Evolutionary conservation across 2,888 invertebrate species (phyloP).

Genomic region (Philereme vetulata): DNA sequence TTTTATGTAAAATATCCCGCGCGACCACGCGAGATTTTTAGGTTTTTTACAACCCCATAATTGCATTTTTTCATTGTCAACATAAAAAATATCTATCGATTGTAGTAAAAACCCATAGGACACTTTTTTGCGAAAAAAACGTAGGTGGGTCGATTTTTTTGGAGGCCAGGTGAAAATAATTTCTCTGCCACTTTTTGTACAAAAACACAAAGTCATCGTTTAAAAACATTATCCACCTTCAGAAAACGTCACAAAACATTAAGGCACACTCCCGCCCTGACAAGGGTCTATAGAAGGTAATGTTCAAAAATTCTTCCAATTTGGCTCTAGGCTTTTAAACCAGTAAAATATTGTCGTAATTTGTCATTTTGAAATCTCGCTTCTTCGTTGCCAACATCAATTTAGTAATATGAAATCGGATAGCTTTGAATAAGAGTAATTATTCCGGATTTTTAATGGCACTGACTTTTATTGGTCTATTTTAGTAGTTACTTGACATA

Average conservation of each 20-base stretch:
- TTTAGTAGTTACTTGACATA: neutral
- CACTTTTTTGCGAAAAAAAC: no score
- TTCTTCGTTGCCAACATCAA: constrained; percentile 21
- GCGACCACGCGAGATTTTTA: no score
- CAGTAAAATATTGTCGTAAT: constrained; percentile 50
- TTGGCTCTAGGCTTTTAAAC: constrained; percentile 57
- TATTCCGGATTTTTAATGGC: constrained; percentile 7
- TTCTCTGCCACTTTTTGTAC: no score
- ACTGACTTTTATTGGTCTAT: constrained; percentile 9
- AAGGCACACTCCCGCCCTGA: constrained; percentile 2
- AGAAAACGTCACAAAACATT: constrained; percentile 10
- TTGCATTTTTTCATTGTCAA: no score
- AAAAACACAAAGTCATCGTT: no score
- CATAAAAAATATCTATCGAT: no score
- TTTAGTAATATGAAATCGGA: constrained; percentile 18
- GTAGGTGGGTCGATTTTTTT: no score
- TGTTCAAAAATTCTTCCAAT: constrained; percentile 62
- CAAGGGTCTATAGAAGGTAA: constrained; percentile 50
- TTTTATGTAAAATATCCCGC: no score
- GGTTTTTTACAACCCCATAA: no score
- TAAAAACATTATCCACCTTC: constrained; percentile 3
- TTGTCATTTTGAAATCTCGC: constrained; percentile 26
- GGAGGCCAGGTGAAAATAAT: no score
- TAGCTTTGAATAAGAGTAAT: constrained; percentile 46
- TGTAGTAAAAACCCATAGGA: no score